Evolutionary conservation across 2,888 invertebrate genomes (phyloP), one percentile per base, ranked within the genome.

Genomic region (Rapana venosa): DNA sequence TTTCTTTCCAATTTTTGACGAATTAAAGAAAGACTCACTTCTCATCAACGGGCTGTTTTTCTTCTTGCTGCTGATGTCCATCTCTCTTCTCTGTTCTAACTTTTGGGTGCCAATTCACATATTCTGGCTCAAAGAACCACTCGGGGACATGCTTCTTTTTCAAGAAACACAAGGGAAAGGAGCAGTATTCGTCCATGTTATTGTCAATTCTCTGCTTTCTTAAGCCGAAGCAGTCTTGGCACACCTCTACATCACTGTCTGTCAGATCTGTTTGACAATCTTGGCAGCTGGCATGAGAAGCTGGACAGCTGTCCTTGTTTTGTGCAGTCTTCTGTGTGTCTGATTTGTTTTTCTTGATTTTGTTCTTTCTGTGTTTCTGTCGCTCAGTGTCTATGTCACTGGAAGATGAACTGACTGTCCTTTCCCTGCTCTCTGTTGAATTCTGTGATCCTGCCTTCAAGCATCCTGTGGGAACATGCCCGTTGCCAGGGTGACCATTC

Each of bases 121-220:
- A 92, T 77, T 92, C 92, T 36, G 92, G 92, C 77, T 92, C 92
- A 32, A 85, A 87, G 61, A 91, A 87, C 92, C 92, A 92, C 20
- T 61, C 56, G 13, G 92, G 92, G 30, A 92, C n/a, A 36, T 66
- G 17, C 5, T 70, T 88, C 47, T 66, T 85, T 58, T 85, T 85
- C 56, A 85, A 17, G 30, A 85, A 85, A 30, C 30, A 17, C 15
- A 85, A 58, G 4, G 85, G 85, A 30, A 58, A 85, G 2, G 58
- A 58, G 85, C 85, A 85, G 32, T 17, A 58, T 58, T 85, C 58
- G 2, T 85, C 58, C 77, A 85, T 58, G 0, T 4, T 30, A 26
- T 17, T n/a, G 58, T 61, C 58, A 5, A 32, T 30, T n/a, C 20
- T 58, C 30, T 85, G 85, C 30, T 58, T 85, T 22, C 83, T 36